Percentiles rank a stretch among this genome's conserved stretches.
These are phyloP conservation scores for Setophaga coronata DNA, from an alignment of 2,113 vertebrate species.

Conservation along the genomic window DNA sequence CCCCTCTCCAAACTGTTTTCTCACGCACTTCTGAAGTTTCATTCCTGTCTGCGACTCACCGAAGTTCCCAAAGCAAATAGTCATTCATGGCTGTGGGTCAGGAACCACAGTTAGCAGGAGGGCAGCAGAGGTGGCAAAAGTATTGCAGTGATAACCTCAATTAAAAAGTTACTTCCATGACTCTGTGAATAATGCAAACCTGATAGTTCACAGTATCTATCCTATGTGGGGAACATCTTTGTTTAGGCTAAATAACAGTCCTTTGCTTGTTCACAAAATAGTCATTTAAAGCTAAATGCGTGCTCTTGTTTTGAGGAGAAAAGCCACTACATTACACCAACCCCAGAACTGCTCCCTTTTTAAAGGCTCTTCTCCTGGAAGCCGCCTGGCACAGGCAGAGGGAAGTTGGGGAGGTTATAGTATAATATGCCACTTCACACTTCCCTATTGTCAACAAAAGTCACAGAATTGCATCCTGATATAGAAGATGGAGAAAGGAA, in stretches of 20 bases:
- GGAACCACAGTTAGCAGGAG: not conserved
- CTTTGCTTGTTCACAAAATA: not conserved
- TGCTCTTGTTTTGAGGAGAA: not conserved
- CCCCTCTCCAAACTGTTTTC: conserved; percentile 8
- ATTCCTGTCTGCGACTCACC: not conserved
- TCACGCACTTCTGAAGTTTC: not conserved
- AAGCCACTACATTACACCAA: not conserved
- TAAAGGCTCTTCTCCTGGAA: not conserved
- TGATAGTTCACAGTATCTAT: not conserved
- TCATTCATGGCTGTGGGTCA: not conserved
- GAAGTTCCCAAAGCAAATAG: not conserved
- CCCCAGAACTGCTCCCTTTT: not conserved
- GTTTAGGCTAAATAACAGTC: not conserved
- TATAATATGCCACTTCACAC: not conserved
- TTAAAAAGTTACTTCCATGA: not conserved
- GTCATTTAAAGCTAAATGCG: not conserved
- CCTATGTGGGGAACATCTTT: not conserved
- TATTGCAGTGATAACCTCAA: not conserved
- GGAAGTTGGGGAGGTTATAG: not conserved
- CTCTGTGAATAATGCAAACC: not conserved
- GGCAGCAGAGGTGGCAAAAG: not conserved
- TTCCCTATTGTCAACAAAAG: not conserved
- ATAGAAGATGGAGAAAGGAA: not conserved
- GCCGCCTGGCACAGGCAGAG: not conserved
- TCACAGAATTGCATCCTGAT: not conserved